Percentiles rank a stretch among this genome's conserved stretches.
These are phyloP conservation scores for Drosophila pegasa DNA, from an alignment of 2,888 invertebrate species.

Conservation along the genomic window DNA sequence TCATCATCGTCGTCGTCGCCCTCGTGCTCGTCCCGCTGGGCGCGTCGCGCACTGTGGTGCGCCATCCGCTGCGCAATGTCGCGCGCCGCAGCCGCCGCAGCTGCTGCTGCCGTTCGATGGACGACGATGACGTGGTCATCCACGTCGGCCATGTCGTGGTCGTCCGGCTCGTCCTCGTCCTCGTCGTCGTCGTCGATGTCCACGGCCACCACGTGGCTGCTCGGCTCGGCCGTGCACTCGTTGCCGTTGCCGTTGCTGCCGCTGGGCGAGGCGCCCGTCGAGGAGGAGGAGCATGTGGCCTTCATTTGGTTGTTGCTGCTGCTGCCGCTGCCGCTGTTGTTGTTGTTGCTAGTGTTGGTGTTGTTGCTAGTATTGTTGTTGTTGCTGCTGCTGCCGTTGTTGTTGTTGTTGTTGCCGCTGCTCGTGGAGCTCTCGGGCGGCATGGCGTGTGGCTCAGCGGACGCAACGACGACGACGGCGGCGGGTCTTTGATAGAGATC, in stretches of 20 bases:
- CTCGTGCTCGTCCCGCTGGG: conserved; percentile 46
- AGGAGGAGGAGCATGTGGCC: conserved; percentile 51
- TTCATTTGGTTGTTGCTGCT: conserved; percentile 69
- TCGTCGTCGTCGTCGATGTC: conserved; percentile 55
- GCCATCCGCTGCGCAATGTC: conserved; percentile 68
- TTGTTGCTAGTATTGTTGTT: conserved; percentile 49
- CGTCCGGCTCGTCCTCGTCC: conserved; percentile 36
- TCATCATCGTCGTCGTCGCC: conserved; percentile 58
- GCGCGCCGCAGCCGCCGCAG: conserved; percentile 59
- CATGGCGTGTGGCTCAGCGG: conserved; percentile 48
- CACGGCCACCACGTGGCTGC: conserved; percentile 46
- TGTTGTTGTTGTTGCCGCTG: conserved; percentile 37
- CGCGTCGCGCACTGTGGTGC: conserved; percentile 53
- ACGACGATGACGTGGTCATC: conserved; percentile 55
- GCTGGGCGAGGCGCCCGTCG: conserved; percentile 45
- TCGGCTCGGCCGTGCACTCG: conserved; percentile 44
- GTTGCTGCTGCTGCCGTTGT: conserved; percentile 66
- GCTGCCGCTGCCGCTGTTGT: conserved; percentile 33
- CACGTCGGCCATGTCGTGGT: conserved; percentile 46
- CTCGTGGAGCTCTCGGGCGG: conserved; percentile 41
- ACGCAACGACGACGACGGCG: conserved; percentile 33
- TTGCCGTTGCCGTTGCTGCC: conserved; percentile 70
- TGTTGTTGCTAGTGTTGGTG: conserved; percentile 41
- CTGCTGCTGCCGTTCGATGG: conserved; percentile 49
- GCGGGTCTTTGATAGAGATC: conserved; percentile 85